Percentiles rank a stretch among this genome's conserved stretches.
Conservation (phyloP, 2,797 vertebrate species). For the Phalanger gymnotis region DNA sequence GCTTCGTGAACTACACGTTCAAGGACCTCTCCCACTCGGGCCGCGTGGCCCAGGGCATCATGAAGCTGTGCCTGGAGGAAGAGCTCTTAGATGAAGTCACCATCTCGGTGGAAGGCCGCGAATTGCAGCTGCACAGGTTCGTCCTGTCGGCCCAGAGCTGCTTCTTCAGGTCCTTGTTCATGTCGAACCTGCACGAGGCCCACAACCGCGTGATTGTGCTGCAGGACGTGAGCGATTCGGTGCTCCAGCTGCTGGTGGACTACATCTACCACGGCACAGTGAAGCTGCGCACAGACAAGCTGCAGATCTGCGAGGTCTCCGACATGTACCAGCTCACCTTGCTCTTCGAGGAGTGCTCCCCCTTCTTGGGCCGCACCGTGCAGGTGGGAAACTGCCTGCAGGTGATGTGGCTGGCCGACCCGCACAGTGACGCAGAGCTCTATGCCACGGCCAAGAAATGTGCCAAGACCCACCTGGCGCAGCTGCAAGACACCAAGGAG, state of each 20-base stretch:
- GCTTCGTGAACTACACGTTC: conserved; percentile 98
- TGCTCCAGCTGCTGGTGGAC: conserved; percentile 97
- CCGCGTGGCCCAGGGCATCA: conserved; percentile 97
- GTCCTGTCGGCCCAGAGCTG: conserved; percentile 98
- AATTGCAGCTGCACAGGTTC: conserved; percentile 96
- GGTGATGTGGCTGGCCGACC: conserved; percentile 99
- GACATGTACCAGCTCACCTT: conserved; percentile 99
- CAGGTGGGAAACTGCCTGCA: conserved; percentile 97
- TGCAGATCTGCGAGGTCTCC: conserved; percentile 98
- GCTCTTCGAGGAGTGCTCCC: conserved; percentile 97
- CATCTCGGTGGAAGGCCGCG: conserved; percentile 93
- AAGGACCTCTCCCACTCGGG: conserved; percentile 96
- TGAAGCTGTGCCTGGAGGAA: conserved; percentile 97
- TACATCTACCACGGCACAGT: conserved; percentile 98
- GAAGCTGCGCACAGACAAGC: conserved; percentile 94
- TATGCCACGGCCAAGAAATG: conserved; percentile 98
- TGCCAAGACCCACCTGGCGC: conserved; percentile 96
- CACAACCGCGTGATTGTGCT: conserved; percentile 94
- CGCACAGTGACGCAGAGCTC: conserved; percentile 96
- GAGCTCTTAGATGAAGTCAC: conserved; percentile 98
- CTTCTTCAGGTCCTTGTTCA: conserved; percentile 99
- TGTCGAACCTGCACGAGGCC: conserved; percentile 97
- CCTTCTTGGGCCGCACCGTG: conserved; percentile 96
- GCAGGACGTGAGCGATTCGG: conserved; percentile 94
- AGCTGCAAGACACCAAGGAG: conserved; percentile 95